These are phyloP conservation scores for Eupeodes corollae DNA, from an alignment of 1,140 invertebrate species.

Conservation along the genomic window DNA sequence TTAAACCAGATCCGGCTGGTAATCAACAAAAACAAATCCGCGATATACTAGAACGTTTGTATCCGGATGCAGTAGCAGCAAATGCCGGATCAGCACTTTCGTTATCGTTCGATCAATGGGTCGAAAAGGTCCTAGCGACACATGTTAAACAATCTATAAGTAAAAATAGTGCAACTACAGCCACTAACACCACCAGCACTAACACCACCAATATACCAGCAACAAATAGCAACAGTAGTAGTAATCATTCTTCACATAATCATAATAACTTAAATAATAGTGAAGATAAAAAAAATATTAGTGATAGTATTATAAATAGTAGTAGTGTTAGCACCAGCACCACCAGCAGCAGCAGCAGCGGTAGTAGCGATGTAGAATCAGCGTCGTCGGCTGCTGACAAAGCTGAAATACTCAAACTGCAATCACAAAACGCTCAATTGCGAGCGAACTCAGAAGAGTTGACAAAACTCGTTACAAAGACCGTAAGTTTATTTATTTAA, in stretches of 20 bases:
- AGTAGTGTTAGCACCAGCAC: slow-evolving; percentile 30
- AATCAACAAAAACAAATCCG: slow-evolving; percentile 30
- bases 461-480: slow-evolving; percentile 61
- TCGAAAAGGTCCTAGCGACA: slow-evolving; percentile 30
- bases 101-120: slow-evolving; percentile 31
- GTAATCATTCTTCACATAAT: slow-evolving; percentile 9
- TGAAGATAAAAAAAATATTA: slow-evolving; percentile 5
- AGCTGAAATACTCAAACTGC: slow-evolving; percentile 21
- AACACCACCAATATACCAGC: slow-evolving; percentile 7
- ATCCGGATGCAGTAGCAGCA: slow-evolving; percentile 30
- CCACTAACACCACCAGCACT: slow-evolving; percentile 8
- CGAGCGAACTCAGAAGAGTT: slow-evolving; percentile 57
- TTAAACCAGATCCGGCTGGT: slow-evolving; percentile 4
- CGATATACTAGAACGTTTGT: slow-evolving; percentile 30
- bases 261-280: slow-evolving; percentile 12
- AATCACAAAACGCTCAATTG: slow-evolving; percentile 48
- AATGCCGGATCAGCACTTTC: slow-evolving; percentile 21
- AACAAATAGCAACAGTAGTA: slow-evolving; percentile 31
- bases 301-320: neutral
- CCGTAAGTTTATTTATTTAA: slow-evolving; percentile 41
- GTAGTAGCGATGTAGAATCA: neutral
- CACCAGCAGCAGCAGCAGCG: slow-evolving; percentile 10
- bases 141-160: slow-evolving; percentile 22
- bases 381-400: neutral
- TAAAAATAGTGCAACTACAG: slow-evolving; percentile 9